Evolutionary conservation across 2,113 vertebrate genomes (phyloP).

Genomic region (Ellobius talpinus): DNA sequence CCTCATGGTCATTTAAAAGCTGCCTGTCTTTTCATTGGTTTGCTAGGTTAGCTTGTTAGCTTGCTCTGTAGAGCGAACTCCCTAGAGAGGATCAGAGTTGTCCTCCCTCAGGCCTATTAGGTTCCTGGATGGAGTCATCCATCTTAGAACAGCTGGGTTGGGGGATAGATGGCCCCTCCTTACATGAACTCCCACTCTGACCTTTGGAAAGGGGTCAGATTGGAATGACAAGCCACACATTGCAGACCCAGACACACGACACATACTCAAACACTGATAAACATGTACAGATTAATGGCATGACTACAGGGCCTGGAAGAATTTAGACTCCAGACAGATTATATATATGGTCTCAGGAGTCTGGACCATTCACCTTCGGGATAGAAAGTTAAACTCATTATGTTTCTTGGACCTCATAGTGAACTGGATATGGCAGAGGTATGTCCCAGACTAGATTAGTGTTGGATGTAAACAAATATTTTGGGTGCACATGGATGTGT

Average conservation of each 20-base stretch:
- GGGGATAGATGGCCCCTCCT: neutral
- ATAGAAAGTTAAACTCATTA: neutral
- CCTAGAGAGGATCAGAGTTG: neutral
- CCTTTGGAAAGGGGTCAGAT: neutral
- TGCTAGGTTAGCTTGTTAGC: neutral
- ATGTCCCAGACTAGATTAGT: neutral
- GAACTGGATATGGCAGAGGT: neutral
- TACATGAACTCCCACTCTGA: neutral
- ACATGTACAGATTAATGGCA: constrained; percentile 7
- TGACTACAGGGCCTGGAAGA: neutral
- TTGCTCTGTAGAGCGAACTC: neutral
- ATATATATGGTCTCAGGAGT: neutral
- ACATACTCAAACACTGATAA: constrained; percentile 25
- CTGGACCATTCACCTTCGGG: neutral
- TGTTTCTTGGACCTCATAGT: neutral
- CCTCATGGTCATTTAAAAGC: neutral
- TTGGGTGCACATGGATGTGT: neutral
- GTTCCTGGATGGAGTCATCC: neutral
- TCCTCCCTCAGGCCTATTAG: neutral
- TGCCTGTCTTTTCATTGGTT: neutral
- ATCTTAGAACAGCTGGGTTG: neutral
- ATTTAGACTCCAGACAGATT: neutral
- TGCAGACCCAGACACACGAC: constrained; percentile 42
- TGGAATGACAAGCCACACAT: neutral
- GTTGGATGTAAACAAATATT: neutral